Evolutionary conservation across 2,113 vertebrate genomes (phyloP), one percentile per base, ranked within the genome.

Genomic region (Sisor rabdophorus): DNA sequence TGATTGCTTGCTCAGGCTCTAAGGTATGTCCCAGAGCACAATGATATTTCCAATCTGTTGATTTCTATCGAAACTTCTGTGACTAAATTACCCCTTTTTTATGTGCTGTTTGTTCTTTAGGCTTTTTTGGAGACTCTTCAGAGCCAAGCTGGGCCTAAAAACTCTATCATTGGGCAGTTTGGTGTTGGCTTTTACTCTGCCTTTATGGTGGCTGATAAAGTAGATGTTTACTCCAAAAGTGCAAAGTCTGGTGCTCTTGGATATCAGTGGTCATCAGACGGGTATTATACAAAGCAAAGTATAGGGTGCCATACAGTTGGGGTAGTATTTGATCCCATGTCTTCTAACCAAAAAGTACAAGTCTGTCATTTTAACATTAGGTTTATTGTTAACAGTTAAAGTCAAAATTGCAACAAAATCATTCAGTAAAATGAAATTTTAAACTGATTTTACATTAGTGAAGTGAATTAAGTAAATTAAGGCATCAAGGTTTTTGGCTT

Each of bases 121-220:
- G 95, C 93, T 0, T 99, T 99, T 82, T 86, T 98, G 78, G 96
- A 99, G 1, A 88, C 92, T 0, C 89, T 99, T 82, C 94, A 96
- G 90, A 94, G 79, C 86, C 94, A 97, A 86, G 90, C 90, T 0
- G 97, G 98, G 86, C 93, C 93, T 84, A 93, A 92, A 80, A 92
- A 94, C 88, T 92, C 93, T 85, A 98, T 99, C 87, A 98, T 99
- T 0, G 97, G 97, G 78, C 96, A 98, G 91, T 99, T 98, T 71
- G 97, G 97, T 20, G 97, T 99, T 48, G 97, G 97, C 16, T 99
- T 99, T 89, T 99, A 99, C 86, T 98, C 97, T 0, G 90, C 94
- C n/a, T 99, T 99, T 91, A 99, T 98, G 96, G 96, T 99, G 78
- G 93, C 97, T 0, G 90, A 97, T 82, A 86, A 78, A 3, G 95